phyloP scores from a whole-genome alignment of 2,113 vertebrate genomes.

The Toxotes chatareus region DNA sequence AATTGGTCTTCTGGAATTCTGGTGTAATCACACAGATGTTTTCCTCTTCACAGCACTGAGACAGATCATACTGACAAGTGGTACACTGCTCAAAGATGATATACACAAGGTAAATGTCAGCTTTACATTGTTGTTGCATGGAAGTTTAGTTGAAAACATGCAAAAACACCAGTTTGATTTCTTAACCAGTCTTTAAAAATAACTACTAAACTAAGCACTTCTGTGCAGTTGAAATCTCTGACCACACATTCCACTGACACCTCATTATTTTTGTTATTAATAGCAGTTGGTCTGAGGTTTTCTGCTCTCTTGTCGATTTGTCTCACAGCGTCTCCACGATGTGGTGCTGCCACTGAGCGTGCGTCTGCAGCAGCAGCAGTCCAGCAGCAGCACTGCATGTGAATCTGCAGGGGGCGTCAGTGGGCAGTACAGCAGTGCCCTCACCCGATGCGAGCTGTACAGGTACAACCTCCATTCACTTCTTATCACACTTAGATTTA shows the following conservation, averaged over 20 bases:
- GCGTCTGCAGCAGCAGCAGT: constrained; percentile 86
- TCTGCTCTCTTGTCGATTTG: not conserved
- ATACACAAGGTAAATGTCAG: constrained; percentile 86
- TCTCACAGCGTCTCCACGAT: constrained; percentile 87
- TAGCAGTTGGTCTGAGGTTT: not conserved
- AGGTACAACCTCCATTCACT: constrained; percentile 49
- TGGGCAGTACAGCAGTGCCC: constrained; percentile 86
- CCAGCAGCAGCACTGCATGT: constrained; percentile 63
- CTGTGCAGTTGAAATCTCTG: not conserved
- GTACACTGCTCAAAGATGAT: constrained; percentile 90
- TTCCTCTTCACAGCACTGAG: constrained; percentile 81
- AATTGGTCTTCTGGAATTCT: not conserved
- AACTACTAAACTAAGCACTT: not conserved
- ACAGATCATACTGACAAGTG: constrained; percentile 85
- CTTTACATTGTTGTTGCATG: not conserved
- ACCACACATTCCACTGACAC: not conserved
- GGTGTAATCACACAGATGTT: not conserved
- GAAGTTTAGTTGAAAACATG: not conserved
- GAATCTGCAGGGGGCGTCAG: constrained; percentile 61
- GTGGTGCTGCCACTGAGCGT: constrained; percentile 87
- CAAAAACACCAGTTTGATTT: not conserved
- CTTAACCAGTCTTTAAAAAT: too few species aligned
- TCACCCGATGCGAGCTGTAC: constrained; percentile 86
- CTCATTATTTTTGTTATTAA: not conserved
- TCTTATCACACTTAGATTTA: too few species aligned